Conservation (phyloP, 1,140 invertebrate species). For the Helicorthomorpha holstii region DNA sequence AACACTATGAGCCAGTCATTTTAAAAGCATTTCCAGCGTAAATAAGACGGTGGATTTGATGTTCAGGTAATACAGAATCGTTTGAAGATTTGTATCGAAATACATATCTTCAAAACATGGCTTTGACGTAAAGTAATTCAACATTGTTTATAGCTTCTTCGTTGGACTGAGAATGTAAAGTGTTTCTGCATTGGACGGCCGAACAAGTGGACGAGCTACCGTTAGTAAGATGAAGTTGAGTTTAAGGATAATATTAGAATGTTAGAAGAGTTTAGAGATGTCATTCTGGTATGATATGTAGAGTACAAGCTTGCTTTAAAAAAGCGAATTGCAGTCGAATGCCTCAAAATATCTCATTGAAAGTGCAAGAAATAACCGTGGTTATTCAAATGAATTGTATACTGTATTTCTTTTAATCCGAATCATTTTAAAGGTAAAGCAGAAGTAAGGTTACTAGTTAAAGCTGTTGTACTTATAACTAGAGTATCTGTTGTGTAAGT, state of each 20-base stretch:
- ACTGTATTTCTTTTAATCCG: too few species aligned
- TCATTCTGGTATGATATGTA: not conserved
- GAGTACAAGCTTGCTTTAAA: too few species aligned
- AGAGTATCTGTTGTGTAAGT: too few species aligned
- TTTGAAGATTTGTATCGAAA: slow-evolving; percentile 66
- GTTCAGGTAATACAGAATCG: slow-evolving; percentile 40
- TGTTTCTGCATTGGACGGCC: not conserved
- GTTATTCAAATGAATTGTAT: too few species aligned
- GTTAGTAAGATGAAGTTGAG: not conserved
- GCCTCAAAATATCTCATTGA: too few species aligned
- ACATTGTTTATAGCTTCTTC: not conserved
- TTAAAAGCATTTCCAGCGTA: slow-evolving; percentile 83
- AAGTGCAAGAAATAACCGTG: too few species aligned
- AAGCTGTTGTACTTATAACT: too few species aligned
- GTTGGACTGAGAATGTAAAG: not conserved
- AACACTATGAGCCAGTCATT: slow-evolving; percentile 86
- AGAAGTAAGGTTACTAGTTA: too few species aligned
- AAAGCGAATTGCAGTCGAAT: too few species aligned
- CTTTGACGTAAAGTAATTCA: too few species aligned
- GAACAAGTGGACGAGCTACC: not conserved
- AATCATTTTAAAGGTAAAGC: too few species aligned
- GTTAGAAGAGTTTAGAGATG: not conserved
- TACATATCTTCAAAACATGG: slow-evolving; percentile 88
- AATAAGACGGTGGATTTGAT: slow-evolving; percentile 74
- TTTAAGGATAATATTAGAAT: not conserved